Evolutionary conservation across 1,140 invertebrate species (phyloP), one percentile per base, ranked within the genome.

Genomic region (Heterodera schachtii): DNA sequence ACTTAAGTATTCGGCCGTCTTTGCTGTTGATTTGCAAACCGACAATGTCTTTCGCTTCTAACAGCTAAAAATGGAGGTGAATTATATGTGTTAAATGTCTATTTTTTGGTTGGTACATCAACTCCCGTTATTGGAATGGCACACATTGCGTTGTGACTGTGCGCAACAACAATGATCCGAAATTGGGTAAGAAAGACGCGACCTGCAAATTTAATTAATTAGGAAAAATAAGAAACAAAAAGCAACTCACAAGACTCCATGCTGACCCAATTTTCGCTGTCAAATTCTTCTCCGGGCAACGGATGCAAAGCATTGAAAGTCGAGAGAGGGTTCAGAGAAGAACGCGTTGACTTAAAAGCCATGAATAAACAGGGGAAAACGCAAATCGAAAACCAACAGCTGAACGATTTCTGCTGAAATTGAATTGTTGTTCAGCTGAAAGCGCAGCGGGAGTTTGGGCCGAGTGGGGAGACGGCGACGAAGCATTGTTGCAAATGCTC

Each of bases 291-390:
- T 16, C 83, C 83, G 11, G 78, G 73, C n/a, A 84, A 57, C 43
- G 85, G 79, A 73, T 83, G 60, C 9, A 81, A 57, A 8, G 80
- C 81, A 82, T 82, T 75, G 41, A 82, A 82, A n/a, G 79, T 57
- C 19, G 67, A 52, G n/a, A 73, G 49, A n/a, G 93, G 94, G 64
- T 97, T 95, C 88, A 98, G 98, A 67, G 93, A 94, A 90, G 78
- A 76, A 57, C 64, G 75, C 13, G 69, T 85, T 19, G 78, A 71
- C 75, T 80, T 43, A 81, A 69, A 83, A 43, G n/a, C 41, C 8
- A n/a, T n/a, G 21, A 43, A 80, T 43, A 46, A 47, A 19, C 31
- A 79, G 21, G 75, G 21, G 19, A 21, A 79, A n/a, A 8, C 19
- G 6, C 7, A 69, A 69, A 79, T 13, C 9, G 7, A 79, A 69